Percentiles rank a stretch among this genome's conserved stretches.
Conservation (phyloP, 2,888 invertebrate genomes). For the Epinotia brunnichana region DNA sequence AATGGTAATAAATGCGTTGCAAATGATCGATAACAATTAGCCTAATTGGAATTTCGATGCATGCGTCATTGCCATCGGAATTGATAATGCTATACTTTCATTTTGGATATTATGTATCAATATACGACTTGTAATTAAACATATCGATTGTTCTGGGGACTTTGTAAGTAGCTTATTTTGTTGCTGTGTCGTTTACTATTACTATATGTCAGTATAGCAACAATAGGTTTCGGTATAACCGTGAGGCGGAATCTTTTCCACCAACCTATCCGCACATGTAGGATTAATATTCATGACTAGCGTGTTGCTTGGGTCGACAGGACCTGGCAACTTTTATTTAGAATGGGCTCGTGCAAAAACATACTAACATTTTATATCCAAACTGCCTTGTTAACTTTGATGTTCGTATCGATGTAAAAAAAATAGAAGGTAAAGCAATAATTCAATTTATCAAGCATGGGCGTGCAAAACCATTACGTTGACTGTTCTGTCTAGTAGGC, state of each 20-base stretch:
- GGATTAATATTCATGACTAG: conserved; percentile 41
- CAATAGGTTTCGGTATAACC: conserved; percentile 49
- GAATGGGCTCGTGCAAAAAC: conserved; percentile 22
- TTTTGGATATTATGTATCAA: background rate
- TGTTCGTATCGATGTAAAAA: background rate
- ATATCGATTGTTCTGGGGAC: background rate
- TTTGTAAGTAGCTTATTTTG: background rate
- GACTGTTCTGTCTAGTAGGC: background rate
- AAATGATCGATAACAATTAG: conserved; percentile 26
- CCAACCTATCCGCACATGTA: conserved; percentile 24
- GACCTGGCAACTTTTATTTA: conserved; percentile 36
- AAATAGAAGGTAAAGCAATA: background rate
- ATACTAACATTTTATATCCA: conserved; percentile 3
- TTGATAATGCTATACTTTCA: background rate
- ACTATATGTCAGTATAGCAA: conserved; percentile 58
- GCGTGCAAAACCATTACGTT: background rate
- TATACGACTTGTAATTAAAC: background rate
- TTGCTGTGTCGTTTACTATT: conserved; percentile 54
- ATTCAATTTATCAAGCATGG: no score
- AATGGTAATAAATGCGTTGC: background rate
- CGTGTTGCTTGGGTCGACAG: conserved; percentile 29
- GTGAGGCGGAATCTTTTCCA: conserved; percentile 19
- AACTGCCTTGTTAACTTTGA: background rate
- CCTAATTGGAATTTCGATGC: conserved; percentile 21
- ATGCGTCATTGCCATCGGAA: conserved; percentile 17